Conservation (phyloP, 2,888 invertebrate species). For the Drosophila eohydei region DNA sequence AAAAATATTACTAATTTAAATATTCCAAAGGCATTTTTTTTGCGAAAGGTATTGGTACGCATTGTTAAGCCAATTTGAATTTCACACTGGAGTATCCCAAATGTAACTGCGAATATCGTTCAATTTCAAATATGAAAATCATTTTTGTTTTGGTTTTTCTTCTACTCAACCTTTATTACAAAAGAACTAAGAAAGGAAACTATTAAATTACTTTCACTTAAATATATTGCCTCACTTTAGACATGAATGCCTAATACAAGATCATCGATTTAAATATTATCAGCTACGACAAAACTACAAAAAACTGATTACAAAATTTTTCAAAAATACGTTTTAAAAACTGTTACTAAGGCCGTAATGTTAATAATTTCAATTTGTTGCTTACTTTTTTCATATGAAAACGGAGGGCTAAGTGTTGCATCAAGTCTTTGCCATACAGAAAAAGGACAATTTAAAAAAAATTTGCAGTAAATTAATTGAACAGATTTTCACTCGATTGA, state of each 20-base stretch:
- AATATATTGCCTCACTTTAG: constrained; percentile 60
- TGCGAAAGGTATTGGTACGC: too few species aligned
- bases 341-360: constrained; percentile 50
- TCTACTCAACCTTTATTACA: constrained; percentile 64
- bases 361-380: constrained; percentile 51
- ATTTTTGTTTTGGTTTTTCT: neutral
- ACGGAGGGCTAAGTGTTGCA: constrained; percentile 63
- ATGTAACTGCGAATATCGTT: neutral
- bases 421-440: constrained; percentile 42
- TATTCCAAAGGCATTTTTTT: too few species aligned
- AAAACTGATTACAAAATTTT: constrained; percentile 35
- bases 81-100: neutral
- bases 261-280: constrained; percentile 28
- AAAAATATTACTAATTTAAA: too few species aligned
- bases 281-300: constrained; percentile 52
- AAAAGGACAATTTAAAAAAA: constrained; percentile 6
- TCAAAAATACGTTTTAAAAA: constrained; percentile 58
- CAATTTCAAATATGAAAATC: neutral
- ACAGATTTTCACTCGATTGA: constrained; percentile 45
- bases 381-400: constrained; percentile 26
- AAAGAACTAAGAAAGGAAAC: constrained; percentile 50
- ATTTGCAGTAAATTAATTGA: constrained; percentile 51
- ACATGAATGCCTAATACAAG: constrained; percentile 46
- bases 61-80: neutral
- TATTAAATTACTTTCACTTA: constrained; percentile 27